Base-by-base conservation (phyloP, 2,113 vertebrate genomes). In the Mobula hypostoma region DNA sequence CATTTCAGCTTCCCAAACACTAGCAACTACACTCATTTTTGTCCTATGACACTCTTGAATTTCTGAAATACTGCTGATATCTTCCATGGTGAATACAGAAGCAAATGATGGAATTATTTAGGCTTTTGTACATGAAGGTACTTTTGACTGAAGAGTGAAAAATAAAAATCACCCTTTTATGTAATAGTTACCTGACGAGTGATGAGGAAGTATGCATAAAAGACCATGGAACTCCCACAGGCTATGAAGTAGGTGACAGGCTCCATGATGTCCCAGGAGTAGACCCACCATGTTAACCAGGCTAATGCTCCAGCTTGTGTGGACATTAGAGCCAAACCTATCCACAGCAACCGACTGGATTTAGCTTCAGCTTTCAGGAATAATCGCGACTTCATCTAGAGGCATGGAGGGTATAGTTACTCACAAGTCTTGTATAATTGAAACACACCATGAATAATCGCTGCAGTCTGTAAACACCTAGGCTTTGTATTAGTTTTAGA, bases 231-330 rank as follows among this genome's bases (percentile, higher is more conserved):
- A 87, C 98, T 99, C 63, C 96, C 97, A 0, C 98, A 98, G 56
- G 98, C 98, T 96, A 99, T 97, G 96, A 99, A 99, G 95, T 98
- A 99, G 0, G 99, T 99, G 88, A 99, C 98, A 0, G 99, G 98
- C 94, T 99, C 98, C 98, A 99, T 99, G 95, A 99, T 98, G 66
- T 99, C 98, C 98, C 98, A 99, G 0, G 98, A 99, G 93, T 98
- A 99, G 63, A 99, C 98, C 99, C 99, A 99, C 99, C 99, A 99
- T 0, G 99, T 99, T 87, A 99, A 97, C 98, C 98, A 99, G 0
- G 98, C 98, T 97, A 99, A 24, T 0, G 98, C 98, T 6, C 99
- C 99, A 0, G 98, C 98, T 95, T 99, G 98, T 1, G 97, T 95
- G 0, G 98, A 99, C 94, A 99, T 95, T 95, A 99, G 94, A 0